These are phyloP conservation scores for Pyrrhosoma nymphula DNA, from an alignment of 2,888 invertebrate genomes.

Conservation along the genomic window DNA sequence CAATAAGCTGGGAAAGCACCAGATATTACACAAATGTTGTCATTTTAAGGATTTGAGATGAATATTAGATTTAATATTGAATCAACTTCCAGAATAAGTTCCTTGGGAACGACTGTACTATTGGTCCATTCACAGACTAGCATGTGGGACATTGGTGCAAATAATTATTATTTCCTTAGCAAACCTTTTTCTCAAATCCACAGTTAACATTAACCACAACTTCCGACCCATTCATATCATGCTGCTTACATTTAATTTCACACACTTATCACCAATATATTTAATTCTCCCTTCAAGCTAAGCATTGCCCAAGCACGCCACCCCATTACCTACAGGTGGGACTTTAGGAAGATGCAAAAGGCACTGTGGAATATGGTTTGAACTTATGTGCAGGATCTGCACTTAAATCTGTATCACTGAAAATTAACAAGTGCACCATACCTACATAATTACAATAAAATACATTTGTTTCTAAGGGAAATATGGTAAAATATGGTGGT, in stretches of 20 bases:
- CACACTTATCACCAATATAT: not conserved
- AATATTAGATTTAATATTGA: no score
- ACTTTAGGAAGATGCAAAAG: conserved; percentile 42
- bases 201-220: not conserved
- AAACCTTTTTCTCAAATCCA: not conserved
- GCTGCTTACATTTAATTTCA: not conserved
- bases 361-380: conserved; percentile 51
- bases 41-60: no score
- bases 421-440: conserved; percentile 9
- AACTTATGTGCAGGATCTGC: not conserved
- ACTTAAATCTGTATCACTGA: not conserved
- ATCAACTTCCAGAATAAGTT: no score
- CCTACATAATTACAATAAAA: not conserved
- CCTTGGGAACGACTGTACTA: no score
- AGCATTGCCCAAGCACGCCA: conserved; percentile 43
- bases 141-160: not conserved
- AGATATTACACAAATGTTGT: no score
- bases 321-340: not conserved
- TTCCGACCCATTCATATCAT: not conserved
- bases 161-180: not conserved
- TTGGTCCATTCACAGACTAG: not conserved
- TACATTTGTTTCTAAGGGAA: not conserved
- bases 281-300: conserved; percentile 26
- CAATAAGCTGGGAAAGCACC: no score
- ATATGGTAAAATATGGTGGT: not conserved